Evolutionary conservation across 2,888 invertebrate species (phyloP), one percentile per base, ranked within the genome.

Genomic region (Crematogaster levior): DNA sequence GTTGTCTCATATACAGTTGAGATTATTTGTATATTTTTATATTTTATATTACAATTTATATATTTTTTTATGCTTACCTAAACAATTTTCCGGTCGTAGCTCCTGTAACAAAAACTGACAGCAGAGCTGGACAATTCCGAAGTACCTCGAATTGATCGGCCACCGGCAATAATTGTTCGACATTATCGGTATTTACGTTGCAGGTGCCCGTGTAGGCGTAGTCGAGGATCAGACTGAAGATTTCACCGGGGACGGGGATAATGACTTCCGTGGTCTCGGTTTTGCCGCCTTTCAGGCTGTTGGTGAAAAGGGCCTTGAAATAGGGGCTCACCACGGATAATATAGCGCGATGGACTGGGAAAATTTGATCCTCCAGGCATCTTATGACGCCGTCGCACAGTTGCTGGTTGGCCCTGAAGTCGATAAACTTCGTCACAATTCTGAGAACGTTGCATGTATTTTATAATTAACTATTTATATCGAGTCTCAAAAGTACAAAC

Each of bases 131-230:
- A 97, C 96, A 24, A 97, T 95, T n/a, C 96, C 97, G 18, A 97
- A n/a, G 95, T 9, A 97, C 96, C 91, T 97, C 97, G 91, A 97
- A 97, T 89, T 96, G 96, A 93, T 97, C 97, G 3, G 97, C 97
- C 84, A 96, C 96, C 0, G 96, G 96, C 68, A 97, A 94, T 53
- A 97, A 95, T 85, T 95, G 95, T 93, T 97, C 96, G 6, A 97
- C 97, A 92, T 97, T 97, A 40, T 96, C 95, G 53, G 95, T 95
- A 5, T 95, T 96, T 53, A 97, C 96, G 77, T 94, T 93, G 91
- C 97, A 97, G 24, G 95, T 94, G 56, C 97, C 97, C 4, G 97
- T 97, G 92, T 98, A 97, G 0, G 97, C 97, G 92, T 96, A 97
- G 91, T 97, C 97, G 77, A 98, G 95, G 83, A 98, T 96, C 56